These are phyloP conservation scores for Hecatera dysodea DNA, from an alignment of 2,888 invertebrate genomes.

Conservation along the genomic window DNA sequence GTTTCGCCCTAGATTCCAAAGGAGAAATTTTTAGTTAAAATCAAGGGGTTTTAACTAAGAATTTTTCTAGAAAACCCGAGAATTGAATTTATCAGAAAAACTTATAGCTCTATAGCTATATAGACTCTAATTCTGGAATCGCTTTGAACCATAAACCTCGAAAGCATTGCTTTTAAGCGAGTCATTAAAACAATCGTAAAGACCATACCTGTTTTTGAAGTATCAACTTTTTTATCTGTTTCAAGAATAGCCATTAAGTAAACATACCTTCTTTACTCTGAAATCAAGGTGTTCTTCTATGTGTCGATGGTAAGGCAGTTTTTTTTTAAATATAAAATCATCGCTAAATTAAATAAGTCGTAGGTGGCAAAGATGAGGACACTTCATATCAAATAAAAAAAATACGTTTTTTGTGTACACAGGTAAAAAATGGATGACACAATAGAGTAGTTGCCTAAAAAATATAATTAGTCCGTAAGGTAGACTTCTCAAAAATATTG, in stretches of 20 bases:
- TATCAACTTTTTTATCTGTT: constrained; percentile 33
- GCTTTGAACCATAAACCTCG: constrained; percentile 20
- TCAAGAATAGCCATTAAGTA: constrained; percentile 11
- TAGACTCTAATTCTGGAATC: constrained; percentile 19
- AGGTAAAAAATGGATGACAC: too few relatives aligned
- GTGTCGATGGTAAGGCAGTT: too few relatives aligned
- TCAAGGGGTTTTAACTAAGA: too few relatives aligned
- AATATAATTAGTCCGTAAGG: too few relatives aligned
- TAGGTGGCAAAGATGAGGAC: not conserved
- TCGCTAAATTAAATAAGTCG: not conserved
- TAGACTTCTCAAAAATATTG: too few relatives aligned
- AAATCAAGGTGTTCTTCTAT: constrained; percentile 10
- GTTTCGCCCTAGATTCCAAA: not conserved
- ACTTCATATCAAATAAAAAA: too few relatives aligned
- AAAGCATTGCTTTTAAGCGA: constrained; percentile 28
- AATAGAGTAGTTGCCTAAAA: too few relatives aligned
- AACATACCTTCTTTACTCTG: not conserved
- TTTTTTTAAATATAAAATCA: not conserved
- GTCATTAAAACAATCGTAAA: constrained; percentile 35
- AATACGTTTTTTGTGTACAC: too few relatives aligned
- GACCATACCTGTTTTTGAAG: constrained; percentile 1
- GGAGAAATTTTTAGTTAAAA: too few relatives aligned
- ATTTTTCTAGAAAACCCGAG: too few relatives aligned
- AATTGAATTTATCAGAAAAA: too few relatives aligned
- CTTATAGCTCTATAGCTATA: too few relatives aligned